These are phyloP conservation scores for Acanthisitta chloris DNA, from an alignment of 2,113 vertebrate genomes.

Conservation along the genomic window DNA sequence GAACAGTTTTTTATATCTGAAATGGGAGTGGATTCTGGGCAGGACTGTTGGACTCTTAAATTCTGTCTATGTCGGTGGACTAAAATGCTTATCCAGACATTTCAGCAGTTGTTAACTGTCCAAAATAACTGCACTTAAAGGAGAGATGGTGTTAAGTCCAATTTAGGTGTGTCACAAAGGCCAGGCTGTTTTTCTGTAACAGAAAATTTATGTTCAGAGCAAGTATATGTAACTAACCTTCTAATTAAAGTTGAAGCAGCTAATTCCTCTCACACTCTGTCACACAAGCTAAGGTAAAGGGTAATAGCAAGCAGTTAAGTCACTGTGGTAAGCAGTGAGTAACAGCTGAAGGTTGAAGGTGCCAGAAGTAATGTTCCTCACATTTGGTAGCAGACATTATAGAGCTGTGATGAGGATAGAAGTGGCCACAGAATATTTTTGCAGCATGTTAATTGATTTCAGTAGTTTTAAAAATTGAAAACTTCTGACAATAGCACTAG, in stretches of 20 bases:
- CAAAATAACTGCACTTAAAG: neutral
- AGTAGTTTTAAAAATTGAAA: neutral
- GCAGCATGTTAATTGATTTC: neutral
- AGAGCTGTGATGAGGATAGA: neutral
- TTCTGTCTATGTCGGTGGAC: neutral
- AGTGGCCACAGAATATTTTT: neutral
- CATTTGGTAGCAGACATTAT: neutral
- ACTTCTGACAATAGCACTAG: neutral
- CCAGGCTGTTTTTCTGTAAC: neutral
- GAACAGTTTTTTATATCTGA: neutral
- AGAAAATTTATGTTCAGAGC: neutral
- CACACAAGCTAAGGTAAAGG: neutral
- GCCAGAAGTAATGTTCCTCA: neutral
- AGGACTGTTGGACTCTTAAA: neutral
- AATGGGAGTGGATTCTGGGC: neutral
- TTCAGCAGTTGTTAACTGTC: neutral
- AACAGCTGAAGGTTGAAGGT: neutral
- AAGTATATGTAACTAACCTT: neutral
- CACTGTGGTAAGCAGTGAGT: neutral
- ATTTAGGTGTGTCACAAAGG: neutral
- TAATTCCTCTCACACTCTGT: neutral
- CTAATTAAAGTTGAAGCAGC: neutral
- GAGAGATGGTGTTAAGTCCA: neutral
- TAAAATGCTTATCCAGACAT: neutral
- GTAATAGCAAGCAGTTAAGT: neutral